A percentile compares a stretch with the other conserved stretches of the same genome.
These are phyloP conservation scores for Silurus meridionalis DNA, from an alignment of 2,113 vertebrate genomes.

Conservation along the genomic window DNA sequence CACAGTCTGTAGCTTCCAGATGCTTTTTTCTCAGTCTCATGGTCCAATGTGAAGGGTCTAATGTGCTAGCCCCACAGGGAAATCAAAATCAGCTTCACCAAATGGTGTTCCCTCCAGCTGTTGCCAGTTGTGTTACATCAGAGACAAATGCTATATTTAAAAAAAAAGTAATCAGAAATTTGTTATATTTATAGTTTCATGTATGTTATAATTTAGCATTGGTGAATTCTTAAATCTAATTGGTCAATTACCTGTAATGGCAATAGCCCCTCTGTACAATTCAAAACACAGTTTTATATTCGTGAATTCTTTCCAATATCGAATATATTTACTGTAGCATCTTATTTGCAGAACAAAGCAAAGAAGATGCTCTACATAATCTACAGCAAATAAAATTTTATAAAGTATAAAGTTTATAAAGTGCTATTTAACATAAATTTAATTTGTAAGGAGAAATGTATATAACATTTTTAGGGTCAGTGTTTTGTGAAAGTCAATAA, in stretches of 20 bases:
- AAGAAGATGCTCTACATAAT: not conserved
- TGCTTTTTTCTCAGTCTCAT: constrained; percentile 58
- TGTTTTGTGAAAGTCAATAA: not conserved
- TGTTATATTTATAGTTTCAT: not conserved
- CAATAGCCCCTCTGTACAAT: not conserved
- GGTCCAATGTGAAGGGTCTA: constrained; percentile 32
- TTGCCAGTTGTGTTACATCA: constrained; percentile 43
- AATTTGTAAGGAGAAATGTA: not conserved
- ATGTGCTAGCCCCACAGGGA: constrained; percentile 5
- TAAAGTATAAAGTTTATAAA: no score
- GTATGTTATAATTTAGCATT: not conserved
- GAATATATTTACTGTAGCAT: no score
- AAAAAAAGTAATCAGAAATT: not conserved
- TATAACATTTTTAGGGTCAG: not conserved
- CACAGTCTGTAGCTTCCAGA: constrained; percentile 75
- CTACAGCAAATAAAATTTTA: not conserved
- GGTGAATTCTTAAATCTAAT: not conserved
- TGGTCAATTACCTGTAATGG: not conserved
- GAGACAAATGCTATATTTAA: not conserved
- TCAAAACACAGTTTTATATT: not conserved
- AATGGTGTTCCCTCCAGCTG: constrained; percentile 41
- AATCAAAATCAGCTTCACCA: constrained; percentile 44
- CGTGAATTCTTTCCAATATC: not conserved
- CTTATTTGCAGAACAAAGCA: no score
- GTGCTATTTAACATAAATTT: not conserved